Evolutionary conservation across 2,888 invertebrate genomes (phyloP), one percentile per base, ranked within the genome.

Genomic region (Kuschelorhynchus macadamiae): DNA sequence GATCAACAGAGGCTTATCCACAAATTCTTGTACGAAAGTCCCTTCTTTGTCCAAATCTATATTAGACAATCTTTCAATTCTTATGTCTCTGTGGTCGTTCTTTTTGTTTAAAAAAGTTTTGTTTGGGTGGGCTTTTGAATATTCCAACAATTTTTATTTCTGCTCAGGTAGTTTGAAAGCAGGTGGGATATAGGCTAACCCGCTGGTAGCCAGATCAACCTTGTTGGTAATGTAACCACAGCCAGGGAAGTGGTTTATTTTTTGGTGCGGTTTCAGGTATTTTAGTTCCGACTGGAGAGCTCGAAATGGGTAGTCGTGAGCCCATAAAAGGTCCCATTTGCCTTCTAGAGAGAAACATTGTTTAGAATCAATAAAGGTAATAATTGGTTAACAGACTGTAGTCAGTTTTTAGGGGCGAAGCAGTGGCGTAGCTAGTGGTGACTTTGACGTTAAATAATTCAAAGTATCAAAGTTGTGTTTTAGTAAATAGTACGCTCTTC

Each of bases 181-280:
- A 74, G 87, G 88, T 0, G 97, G 98, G 67, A 97, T 91, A 76
- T 92, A 93, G 65, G 89, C 87, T 14, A 93, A 86, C n/a, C 88
- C 83, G 0, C 93, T 89, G 2, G 92, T 94, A 0, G 96, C 95
- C 55, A 98, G 86, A 78, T 92, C 92, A 3, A 92, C 94, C 87
- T 98, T 98, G 79, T 94, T 96, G 0, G 97, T 96, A 55, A 98
- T 90, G 79, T 88, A 96, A 0, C 97, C 97, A 36, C 93, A 94
- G 0, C 97, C 98, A 0, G 98, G 98, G 76, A 96, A 92, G 80
- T 98, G 97, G 80, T 98, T 98, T 0, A 98, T 91, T 81, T 87
- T 90, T 81, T 97, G 96, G 80, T 92, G 86, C 0, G 88, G 84
- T 74, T 89, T 87, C 8, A 96, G 82, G 68, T 86, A 86, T 64